These are phyloP conservation scores for Neopipo cinnamomea DNA, from an alignment of 2,113 vertebrate genomes.

Conservation along the genomic window DNA sequence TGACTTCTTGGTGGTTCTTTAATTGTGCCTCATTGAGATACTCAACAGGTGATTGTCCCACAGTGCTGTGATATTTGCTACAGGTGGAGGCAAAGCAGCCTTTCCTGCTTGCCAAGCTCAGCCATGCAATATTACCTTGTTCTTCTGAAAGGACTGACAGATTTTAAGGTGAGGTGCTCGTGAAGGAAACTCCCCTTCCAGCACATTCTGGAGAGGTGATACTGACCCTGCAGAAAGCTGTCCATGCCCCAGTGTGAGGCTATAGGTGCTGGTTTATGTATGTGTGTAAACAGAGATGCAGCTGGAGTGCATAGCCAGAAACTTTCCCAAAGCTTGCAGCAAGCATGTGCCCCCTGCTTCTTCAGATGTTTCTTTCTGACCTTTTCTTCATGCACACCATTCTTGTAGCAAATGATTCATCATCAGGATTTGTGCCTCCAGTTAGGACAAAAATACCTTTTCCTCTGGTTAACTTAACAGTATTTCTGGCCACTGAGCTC, in stretches of 20 bases:
- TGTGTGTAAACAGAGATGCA: neutral
- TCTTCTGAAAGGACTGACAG: neutral
- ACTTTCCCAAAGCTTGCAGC: neutral
- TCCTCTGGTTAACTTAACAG: neutral
- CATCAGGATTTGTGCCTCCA: neutral
- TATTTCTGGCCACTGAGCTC: neutral
- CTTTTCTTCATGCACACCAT: neutral
- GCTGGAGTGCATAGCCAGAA: neutral
- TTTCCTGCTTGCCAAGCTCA: neutral
- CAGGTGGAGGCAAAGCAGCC: neutral
- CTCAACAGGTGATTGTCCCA: conserved; percentile 50
- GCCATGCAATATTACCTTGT: neutral
- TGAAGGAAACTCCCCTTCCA: neutral
- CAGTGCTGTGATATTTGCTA: neutral
- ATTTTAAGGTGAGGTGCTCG: neutral
- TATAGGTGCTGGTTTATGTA: neutral
- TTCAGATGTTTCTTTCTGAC: neutral
- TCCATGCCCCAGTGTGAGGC: neutral
- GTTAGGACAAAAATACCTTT: neutral
- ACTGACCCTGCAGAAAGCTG: neutral
- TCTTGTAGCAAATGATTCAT: neutral
- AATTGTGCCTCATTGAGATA: neutral
- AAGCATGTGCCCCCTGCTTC: neutral
- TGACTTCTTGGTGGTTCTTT: conserved; percentile 1
- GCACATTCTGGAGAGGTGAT: neutral